phyloP scores from a whole-genome alignment of 2,113 vertebrate genomes.

The Electrona antarctica region DNA sequence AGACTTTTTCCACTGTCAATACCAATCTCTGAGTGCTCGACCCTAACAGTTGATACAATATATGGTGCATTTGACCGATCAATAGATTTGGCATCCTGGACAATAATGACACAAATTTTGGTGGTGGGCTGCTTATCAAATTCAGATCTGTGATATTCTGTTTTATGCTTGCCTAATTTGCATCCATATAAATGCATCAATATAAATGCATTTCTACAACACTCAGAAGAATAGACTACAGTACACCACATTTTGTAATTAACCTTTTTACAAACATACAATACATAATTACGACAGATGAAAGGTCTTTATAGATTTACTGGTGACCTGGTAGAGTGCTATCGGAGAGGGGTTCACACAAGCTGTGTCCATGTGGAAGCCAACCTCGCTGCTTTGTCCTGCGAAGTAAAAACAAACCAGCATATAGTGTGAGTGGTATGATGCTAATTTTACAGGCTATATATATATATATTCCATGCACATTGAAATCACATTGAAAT shows the following conservation, averaged over 20 bases:
- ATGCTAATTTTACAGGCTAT: not conserved
- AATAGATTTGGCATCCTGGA: too few species aligned
- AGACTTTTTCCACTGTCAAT: not conserved
- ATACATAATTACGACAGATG: too few species aligned
- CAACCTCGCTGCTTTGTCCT: slow-evolving; percentile 33
- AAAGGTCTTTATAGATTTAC: not conserved
- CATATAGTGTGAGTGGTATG: not conserved
- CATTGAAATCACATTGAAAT: not conserved
- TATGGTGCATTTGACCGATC: too few species aligned
- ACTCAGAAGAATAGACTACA: too few species aligned
- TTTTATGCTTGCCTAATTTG: not conserved
- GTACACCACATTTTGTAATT: too few species aligned
- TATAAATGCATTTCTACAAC: too few species aligned
- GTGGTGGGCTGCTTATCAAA: too few species aligned
- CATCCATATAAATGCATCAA: not conserved
- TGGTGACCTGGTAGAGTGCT: not conserved
- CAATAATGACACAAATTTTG: too few species aligned
- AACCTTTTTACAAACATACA: too few species aligned
- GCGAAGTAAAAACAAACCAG: slow-evolving; percentile 33
- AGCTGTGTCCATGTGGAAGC: slow-evolving; percentile 43
- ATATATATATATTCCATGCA: not conserved
- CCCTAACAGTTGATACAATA: too few species aligned
- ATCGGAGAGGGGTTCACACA: slow-evolving; percentile 42
- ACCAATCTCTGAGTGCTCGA: not conserved
- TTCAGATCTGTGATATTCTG: not conserved